Evolutionary conservation across 2,113 vertebrate genomes (phyloP), one percentile per base, ranked within the genome.

Genomic region (Takifugu bimaculatus): DNA sequence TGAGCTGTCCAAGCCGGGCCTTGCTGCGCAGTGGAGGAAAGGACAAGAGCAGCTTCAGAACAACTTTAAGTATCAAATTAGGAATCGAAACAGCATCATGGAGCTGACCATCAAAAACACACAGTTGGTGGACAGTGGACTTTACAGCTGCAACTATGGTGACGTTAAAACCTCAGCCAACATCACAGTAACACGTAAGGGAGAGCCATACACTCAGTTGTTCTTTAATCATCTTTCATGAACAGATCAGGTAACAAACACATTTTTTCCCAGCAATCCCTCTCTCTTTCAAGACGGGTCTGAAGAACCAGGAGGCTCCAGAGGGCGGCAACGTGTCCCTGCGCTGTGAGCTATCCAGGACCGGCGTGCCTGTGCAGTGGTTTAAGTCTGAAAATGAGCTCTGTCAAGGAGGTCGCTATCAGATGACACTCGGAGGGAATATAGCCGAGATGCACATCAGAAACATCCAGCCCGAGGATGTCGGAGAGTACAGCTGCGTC

Each of bases 401-500:
- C 7, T 73, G 54, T 56, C 88, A 85, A 0, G 88, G 90, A 0
- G 75, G 75, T 13, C 90, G 89, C 56, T 90, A 90, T 72, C 86
- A 89, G 74, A 91, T 93, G 86, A 91, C 56, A 3, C 88, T 91
- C 70, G 90, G 86, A 50, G 93, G 91, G 13, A 81, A 82, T 15
- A 13, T 63, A 14, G 90, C 89, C 2, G 92, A 94, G 84, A 86
- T 96, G 77, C 63, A 81, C 11, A 91, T 96, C 51, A 86, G 67
- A 52, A 91, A 88, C 15, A 53, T 91, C 54, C 87, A 88, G 49
- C 89, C 90, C 0, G 83, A 89, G 72, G 92, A 93, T 27, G 88
- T 93, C 0, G 94, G 94, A 50, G 90, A 92, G 65, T 96, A 96
- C 75, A 92, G 85, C 4, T 96, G 94, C 3, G 29, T 92, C n/a